Percentiles rank a stretch among this genome's conserved stretches.
These are phyloP conservation scores for Melanophora roralis DNA, from an alignment of 2,888 invertebrate genomes.

Conservation along the genomic window DNA sequence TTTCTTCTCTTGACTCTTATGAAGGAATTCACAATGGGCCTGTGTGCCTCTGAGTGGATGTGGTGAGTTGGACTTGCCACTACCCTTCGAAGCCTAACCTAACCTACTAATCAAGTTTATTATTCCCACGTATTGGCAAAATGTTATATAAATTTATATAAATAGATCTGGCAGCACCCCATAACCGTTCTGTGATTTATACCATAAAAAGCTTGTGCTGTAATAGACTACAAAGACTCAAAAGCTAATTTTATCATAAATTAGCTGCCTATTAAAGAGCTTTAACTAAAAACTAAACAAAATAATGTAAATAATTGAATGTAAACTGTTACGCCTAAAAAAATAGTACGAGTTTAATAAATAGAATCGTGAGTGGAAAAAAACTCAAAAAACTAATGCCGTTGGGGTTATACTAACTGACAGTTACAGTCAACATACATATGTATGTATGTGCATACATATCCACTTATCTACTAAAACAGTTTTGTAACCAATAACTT, in stretches of 20 bases:
- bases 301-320: neutral
- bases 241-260: conserved; percentile 5
- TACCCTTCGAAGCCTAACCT: too few species aligned
- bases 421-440: neutral
- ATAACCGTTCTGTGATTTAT: neutral
- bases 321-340: neutral
- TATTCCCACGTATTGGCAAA: too few species aligned
- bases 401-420: neutral
- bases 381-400: conserved; percentile 6
- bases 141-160: too few species aligned
- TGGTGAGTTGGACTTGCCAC: too few species aligned
- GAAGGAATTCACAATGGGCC: too few species aligned
- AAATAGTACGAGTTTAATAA: neutral
- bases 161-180: conserved; percentile 22
- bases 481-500: conserved; percentile 25
- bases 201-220: neutral
- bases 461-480: neutral
- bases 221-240: conserved; percentile 3
- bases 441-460: too few species aligned
- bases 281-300: conserved; percentile 19
- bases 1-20: too few species aligned
- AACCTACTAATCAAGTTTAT: too few species aligned
- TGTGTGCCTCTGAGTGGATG: too few species aligned
- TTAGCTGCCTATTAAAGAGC: conserved; percentile 15
- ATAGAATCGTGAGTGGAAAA: conserved; percentile 24